phyloP scores from a whole-genome alignment of 2,113 vertebrate genomes.

The Falcunculus frontatus region DNA sequence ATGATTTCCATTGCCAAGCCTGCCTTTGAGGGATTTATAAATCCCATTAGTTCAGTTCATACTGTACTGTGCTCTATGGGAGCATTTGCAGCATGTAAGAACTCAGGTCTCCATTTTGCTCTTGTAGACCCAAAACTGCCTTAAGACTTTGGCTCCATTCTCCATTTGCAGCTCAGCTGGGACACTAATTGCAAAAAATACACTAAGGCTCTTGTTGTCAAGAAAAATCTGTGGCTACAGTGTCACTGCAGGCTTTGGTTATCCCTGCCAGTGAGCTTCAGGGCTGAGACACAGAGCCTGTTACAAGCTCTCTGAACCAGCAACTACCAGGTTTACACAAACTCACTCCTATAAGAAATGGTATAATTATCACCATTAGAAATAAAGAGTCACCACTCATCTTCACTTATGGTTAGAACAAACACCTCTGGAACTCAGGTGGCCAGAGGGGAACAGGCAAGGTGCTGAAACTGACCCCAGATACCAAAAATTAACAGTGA shows the following conservation, averaged over 20 bases:
- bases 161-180: background rate
- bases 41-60: background rate
- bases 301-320: background rate
- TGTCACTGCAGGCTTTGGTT: background rate
- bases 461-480: background rate
- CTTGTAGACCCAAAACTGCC: background rate
- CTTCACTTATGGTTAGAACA: background rate
- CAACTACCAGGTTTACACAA: background rate
- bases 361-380: background rate
- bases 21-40: slow-evolving; percentile 8
- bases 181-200: background rate
- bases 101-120: background rate
- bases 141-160: background rate
- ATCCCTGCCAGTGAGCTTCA: background rate
- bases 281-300: background rate
- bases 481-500: background rate
- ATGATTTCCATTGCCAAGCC: background rate
- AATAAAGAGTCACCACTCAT: background rate
- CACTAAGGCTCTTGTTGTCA: background rate
- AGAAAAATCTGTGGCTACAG: background rate
- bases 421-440: background rate
- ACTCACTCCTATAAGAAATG: background rate
- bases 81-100: background rate
- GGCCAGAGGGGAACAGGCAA: background rate
- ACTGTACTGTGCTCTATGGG: background rate